phyloP scores from a whole-genome alignment of 2,888 invertebrate genomes.

The Frankliniella fusca region DNA sequence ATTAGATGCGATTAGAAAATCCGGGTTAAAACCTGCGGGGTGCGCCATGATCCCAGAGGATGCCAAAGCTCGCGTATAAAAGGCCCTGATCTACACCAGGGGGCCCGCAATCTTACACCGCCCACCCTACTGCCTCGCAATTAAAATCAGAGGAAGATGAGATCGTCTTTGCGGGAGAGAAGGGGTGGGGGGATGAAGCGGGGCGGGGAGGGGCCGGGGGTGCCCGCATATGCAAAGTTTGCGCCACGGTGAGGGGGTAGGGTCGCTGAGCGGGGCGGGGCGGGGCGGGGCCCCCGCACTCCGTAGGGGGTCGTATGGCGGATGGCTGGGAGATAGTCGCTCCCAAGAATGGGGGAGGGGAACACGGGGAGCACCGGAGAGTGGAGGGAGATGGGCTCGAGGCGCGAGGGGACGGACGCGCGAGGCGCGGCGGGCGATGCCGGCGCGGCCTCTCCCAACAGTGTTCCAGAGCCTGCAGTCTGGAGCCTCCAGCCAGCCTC shows the following conservation, averaged over 20 bases:
- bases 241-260: not conserved
- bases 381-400: not conserved
- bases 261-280: not conserved
- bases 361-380: not conserved
- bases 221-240: constrained; percentile 23
- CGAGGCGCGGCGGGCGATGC: not conserved
- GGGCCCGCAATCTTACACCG: not conserved
- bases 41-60: no score
- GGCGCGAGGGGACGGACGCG: not conserved
- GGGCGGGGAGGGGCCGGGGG: not conserved
- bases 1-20: no score
- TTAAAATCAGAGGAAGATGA: constrained; percentile 21
- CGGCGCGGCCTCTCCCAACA: no score
- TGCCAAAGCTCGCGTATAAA: no score
- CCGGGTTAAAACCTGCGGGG: no score
- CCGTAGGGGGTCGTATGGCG: not conserved
- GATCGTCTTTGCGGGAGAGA: not conserved
- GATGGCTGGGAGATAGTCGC: not conserved
- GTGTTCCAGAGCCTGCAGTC: no score
- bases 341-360: not conserved
- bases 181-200: not conserved
- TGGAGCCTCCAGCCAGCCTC: not conserved
- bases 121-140: not conserved
- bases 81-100: no score
- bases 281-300: not conserved